phyloP scores from a whole-genome alignment of 2,797 vertebrate genomes.

The Diplodus sargus region DNA sequence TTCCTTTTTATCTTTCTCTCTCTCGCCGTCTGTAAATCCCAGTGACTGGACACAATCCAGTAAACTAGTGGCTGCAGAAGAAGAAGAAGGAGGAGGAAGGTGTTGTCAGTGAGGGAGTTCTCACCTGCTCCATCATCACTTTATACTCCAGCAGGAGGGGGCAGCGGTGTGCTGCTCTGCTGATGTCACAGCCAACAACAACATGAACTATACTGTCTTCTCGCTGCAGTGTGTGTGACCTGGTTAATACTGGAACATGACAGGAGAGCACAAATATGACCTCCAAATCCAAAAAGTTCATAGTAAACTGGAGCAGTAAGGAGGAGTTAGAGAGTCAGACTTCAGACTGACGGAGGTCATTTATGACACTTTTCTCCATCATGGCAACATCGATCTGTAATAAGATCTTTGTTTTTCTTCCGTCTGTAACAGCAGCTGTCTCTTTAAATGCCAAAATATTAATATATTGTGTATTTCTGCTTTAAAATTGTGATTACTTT shows the following conservation, averaged over 20 bases:
- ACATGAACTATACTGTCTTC: not conserved
- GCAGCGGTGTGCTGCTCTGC: not conserved
- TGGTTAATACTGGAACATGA: not conserved
- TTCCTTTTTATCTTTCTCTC: not conserved
- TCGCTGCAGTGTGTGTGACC: not conserved
- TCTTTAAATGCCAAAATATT: not conserved
- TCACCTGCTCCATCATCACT: conserved; percentile 25
- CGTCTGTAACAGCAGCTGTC: too few relatives aligned
- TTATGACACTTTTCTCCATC: not conserved
- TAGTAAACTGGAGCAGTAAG: not conserved
- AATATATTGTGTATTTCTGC: not conserved
- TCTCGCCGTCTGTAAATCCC: not conserved
- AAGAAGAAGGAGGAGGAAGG: not conserved
- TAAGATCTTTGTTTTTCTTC: too few relatives aligned
- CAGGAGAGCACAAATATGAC: not conserved
- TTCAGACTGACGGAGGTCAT: too few relatives aligned
- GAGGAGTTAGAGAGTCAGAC: not conserved
- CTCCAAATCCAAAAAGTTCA: not conserved
- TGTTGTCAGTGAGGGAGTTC: not conserved
- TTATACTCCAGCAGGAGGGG: conserved; percentile 53
- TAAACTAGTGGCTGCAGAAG: not conserved
- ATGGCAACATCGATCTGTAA: not conserved
- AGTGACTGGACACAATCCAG: not conserved
- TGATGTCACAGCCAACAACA: conserved; percentile 42
- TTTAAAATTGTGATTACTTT: not conserved